phyloP scores from a whole-genome alignment of 2,888 invertebrate species.

The Acronicta alni region DNA sequence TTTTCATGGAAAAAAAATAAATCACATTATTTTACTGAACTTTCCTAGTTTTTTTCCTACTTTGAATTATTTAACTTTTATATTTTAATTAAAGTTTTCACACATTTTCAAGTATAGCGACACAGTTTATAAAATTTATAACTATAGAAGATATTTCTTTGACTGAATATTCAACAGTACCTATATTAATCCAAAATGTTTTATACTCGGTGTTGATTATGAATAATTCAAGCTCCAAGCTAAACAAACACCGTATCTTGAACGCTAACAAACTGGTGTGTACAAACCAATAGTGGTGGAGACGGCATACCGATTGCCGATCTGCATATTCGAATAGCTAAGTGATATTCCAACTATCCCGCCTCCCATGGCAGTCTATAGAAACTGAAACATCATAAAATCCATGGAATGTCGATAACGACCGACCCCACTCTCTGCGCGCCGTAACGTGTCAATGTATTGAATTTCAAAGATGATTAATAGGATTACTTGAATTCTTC shows the following conservation, averaged over 20 bases:
- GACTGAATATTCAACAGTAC: too few species aligned
- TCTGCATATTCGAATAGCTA: constrained; percentile 84
- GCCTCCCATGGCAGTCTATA: constrained; percentile 68
- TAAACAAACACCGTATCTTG: constrained; percentile 61
- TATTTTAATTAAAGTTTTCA: too few species aligned
- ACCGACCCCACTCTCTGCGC: constrained; percentile 66
- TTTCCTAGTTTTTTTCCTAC: too few species aligned
- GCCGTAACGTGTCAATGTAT: constrained; percentile 83
- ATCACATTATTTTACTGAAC: too few species aligned
- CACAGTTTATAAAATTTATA: too few species aligned
- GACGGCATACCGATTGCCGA: constrained; percentile 77
- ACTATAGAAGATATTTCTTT: too few species aligned
- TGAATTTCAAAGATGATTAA: constrained; percentile 88
- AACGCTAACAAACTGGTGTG: constrained; percentile 65
- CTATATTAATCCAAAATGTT: constrained; percentile 13
- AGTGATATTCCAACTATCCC: constrained; percentile 81
- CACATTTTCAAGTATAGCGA: too few species aligned
- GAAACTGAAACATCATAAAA: constrained; percentile 81
- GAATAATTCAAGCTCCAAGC: constrained; percentile 57
- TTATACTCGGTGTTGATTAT: constrained; percentile 43
- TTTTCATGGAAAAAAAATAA: too few species aligned
- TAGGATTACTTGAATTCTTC: constrained; percentile 81
- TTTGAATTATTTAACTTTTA: too few species aligned
- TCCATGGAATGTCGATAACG: constrained; percentile 64
- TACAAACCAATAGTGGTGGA: constrained; percentile 64